Conservation (phyloP, 2,113 vertebrate genomes). For the Xenopus laevis region DNA sequence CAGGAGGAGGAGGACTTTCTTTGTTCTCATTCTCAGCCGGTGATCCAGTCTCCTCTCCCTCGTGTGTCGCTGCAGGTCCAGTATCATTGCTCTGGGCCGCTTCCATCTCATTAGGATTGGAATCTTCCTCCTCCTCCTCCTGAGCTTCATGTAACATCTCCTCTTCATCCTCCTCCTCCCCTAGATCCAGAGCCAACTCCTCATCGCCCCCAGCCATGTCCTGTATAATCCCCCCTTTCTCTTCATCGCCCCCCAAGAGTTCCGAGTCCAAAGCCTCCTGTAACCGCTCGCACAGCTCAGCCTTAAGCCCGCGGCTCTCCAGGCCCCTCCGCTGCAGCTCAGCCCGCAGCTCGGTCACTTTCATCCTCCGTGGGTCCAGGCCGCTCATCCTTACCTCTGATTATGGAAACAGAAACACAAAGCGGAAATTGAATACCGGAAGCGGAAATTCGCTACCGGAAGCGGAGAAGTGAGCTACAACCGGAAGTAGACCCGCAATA, state of each 20-base stretch:
- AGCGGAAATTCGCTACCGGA: neutral
- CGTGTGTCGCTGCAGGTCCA: neutral
- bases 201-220: neutral
- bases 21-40: neutral
- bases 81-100: neutral
- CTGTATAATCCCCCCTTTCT: constrained; percentile 36
- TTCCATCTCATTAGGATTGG: neutral
- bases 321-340: constrained; percentile 74
- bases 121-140: constrained; percentile 46
- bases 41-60: neutral
- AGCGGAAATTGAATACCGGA: constrained; percentile 10
- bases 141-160: neutral
- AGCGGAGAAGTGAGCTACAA: neutral
- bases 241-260: constrained; percentile 52
- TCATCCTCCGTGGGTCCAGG: constrained; percentile 77
- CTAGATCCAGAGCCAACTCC: constrained; percentile 38
- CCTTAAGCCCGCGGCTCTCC: constrained; percentile 76
- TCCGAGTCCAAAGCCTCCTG: constrained; percentile 70
- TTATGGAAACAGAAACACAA: constrained; percentile 12
- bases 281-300: constrained; percentile 75
- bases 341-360: constrained; percentile 79
- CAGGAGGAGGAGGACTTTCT: neutral
- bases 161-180: constrained; percentile 53
- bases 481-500: neutral
- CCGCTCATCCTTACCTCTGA: constrained; percentile 56